phyloP scores from a whole-genome alignment of 2,797 vertebrate genomes.

The Allobates femoralis region DNA sequence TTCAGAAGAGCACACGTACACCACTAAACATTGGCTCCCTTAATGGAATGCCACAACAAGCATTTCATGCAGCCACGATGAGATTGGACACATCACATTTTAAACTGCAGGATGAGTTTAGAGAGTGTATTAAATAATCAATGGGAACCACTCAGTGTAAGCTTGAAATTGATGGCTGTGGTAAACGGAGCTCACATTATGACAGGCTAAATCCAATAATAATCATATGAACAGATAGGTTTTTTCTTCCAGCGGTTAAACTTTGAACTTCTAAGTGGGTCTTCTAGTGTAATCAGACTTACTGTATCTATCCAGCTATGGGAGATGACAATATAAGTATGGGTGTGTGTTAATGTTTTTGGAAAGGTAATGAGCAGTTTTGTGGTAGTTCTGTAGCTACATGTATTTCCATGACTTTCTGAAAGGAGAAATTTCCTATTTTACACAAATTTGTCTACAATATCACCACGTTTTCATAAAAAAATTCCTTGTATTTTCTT shows the following conservation, averaged over 20 bases:
- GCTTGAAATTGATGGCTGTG: slow-evolving; percentile 26
- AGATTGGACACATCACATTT: slow-evolving; percentile 30
- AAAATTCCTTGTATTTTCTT: neutral
- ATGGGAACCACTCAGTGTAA: slow-evolving; percentile 45
- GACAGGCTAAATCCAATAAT: slow-evolving; percentile 38
- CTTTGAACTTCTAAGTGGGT: slow-evolving; percentile 27
- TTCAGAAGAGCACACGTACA: neutral
- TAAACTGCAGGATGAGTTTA: slow-evolving; percentile 28
- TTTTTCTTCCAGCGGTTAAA: slow-evolving; percentile 32
- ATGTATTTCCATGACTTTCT: neutral
- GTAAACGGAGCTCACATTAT: slow-evolving; percentile 39
- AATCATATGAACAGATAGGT: slow-evolving; percentile 28
- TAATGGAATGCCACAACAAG: slow-evolving; percentile 30
- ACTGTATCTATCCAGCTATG: slow-evolving; percentile 12
- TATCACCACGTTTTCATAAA: neutral
- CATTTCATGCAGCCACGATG: slow-evolving; percentile 3
- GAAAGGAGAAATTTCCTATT: neutral
- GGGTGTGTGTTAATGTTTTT: slow-evolving; percentile 30
- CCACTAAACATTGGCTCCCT: neutral
- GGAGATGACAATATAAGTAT: slow-evolving; percentile 25
- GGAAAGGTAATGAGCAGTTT: neutral
- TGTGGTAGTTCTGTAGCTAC: neutral
- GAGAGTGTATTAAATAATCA: slow-evolving; percentile 46
- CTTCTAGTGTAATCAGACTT: slow-evolving; percentile 19
- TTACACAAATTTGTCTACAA: neutral